Base-by-base conservation (phyloP, 2,113 vertebrate genomes). In the Arvicanthis niloticus region DNA sequence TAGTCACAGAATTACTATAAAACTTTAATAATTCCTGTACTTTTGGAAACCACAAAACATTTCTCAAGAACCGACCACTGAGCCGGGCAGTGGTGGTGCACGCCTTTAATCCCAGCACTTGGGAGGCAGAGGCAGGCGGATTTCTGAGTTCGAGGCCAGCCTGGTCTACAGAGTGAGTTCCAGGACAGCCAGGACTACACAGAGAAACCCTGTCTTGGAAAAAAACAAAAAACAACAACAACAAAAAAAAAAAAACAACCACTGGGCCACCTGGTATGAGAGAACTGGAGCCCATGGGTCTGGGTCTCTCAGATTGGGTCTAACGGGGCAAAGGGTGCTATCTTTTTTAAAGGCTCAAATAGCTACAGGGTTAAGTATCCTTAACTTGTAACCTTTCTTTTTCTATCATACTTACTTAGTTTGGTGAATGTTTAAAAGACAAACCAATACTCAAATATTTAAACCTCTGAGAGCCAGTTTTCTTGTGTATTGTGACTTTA, bases 391-490 rank as follows among this genome's bases (percentile, higher is more conserved):
- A n/a, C n/a, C n/a, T n/a, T n/a, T n/a, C n/a, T n/a, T n/a, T n/a
- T n/a, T n/a, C n/a, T n/a, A n/a, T n/a, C n/a, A n/a, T n/a, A n/a
- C 95, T 97, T 85, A 96, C 90, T 96, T 81, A 73, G 51, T 37
- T 81, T 88, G 60, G 95, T 94, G 78, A 91, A 96, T 97, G 88
- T 97, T 97, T 95, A 94, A 95, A 97, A 93, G 60, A n/a, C 58
- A 95, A 97, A 94, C 76, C 78, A 89, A 86, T 93, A 96, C 90
- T 89, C 95, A 94, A 96, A 96, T 95, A 94, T 95, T 96, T 93
- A 82, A 93, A 89, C 60, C 89, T 84, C 89, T 84, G 76, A 82
- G 92, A 98, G 56, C 34, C 70, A 96, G 91, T 65, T 91, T 45
- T 90, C 56, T 91, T 70, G 80, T 45, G n/a, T 94, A 56, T 89